Base-by-base conservation (phyloP, 2,888 invertebrate genomes). In the Drepanosiphum platanoidis region DNA sequence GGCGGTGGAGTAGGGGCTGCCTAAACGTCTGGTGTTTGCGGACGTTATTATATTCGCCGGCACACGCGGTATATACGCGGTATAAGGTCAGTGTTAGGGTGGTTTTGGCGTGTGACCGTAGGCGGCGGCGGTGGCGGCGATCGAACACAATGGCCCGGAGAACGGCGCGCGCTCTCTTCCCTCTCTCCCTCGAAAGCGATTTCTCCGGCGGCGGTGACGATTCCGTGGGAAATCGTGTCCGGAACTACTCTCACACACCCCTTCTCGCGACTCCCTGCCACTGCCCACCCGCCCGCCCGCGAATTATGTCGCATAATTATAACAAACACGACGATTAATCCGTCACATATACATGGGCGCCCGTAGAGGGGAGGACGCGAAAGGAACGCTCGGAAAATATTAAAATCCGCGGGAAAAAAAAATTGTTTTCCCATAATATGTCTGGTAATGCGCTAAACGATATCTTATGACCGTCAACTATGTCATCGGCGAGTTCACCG, bases 61-160 rank as follows among this genome's bases (percentile, higher is more conserved):
- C n/a, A n/a, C 22, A 8, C n/a, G n/a, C 58, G n/a, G 36, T 64
- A 39, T 22, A 42, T 3, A 32, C 22, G 39, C 39, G 34, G 66
- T 32, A 22, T 32, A 27, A 70, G 36, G 71, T 71, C 58, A 36
- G 30, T 22, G 58, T n/a, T n/a, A n/a, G 81, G 81, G 81, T 61
- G 71, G 58, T 81, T 81, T 81, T 81, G 81, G 81, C 81, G 81
- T 71, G 81, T 71, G 81, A 81, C 81, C 81, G 80, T 52, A 70
- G 52, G 80, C 79, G 79, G 46, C 74, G 52, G 34, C 77, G 72
- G 42, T 36, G 74, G 34, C 78, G 74, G 46, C 77, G 70, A 81
- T 81, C 71, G 71, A 81, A 71, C 58, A 81, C 81, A 81, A 81
- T 81, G 58, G 71, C 30, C 30, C 58, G 34, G n/a, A 22, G 22